Base-by-base conservation (phyloP, 2,888 invertebrate genomes). In the Crematogaster levior region DNA sequence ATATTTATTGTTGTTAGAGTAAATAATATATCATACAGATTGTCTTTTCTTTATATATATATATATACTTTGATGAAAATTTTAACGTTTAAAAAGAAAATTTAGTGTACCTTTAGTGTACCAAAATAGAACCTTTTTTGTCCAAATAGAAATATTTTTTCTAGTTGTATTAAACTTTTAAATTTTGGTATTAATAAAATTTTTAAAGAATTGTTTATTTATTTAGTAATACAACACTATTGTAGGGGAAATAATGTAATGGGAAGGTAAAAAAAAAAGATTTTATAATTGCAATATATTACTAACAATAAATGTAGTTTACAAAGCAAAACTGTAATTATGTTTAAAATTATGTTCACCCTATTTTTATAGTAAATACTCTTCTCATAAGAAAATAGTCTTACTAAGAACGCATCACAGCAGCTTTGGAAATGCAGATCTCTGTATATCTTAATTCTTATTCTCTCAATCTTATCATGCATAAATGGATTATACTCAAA, bases 381-480 rank as follows among this genome's bases (percentile, higher is more conserved):
- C 72, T 83, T 88, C 74, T 85, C 86, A 87, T 91, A 91, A 86
- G 90, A 91, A 92, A 92, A 92, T 92, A 92, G 85, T 91, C 89
- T 91, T 88, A 90, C 87, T 89, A 91, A 91, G 27, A 65, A 86
- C 88, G 88, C 91, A 93, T 93, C 92, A 92, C 91, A 93, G 91
- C 86, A 89, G 90, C 89, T 91, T 91, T 90, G 72, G 87, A 93
- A 93, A 92, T 93, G 92, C 91, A 91, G 87, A 92, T 91, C 86
- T 86, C 86, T 86, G 84, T 90, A 85, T 87, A 86, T 88, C 89
- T 84, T 86, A 88, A n/a, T n/a, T n/a, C n/a, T n/a, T n/a, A n/a
- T n/a, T n/a, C 82, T 48, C 79, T 87, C 83, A 86, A 90, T 85
- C 46, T 87, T 85, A 77, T 68, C n/a, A 10, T 56, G 56, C 43